A percentile compares a stretch with the other conserved stretches of the same genome.
Evolutionary conservation across 2,797 vertebrate genomes (phyloP).

Genomic region (Falco novaeseelandiae): DNA sequence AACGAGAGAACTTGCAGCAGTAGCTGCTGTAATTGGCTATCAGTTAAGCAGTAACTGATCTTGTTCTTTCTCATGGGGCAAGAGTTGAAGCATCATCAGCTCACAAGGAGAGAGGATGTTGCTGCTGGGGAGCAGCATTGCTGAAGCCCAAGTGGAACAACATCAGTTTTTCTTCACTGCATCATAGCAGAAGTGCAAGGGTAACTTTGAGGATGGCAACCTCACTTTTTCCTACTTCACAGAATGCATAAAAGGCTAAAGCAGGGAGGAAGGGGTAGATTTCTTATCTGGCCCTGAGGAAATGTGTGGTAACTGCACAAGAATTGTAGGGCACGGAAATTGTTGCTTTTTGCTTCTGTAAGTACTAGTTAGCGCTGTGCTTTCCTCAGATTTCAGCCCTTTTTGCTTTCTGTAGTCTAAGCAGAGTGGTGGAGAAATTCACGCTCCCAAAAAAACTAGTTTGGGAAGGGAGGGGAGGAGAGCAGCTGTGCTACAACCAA

Average conservation of each 20-base stretch:
- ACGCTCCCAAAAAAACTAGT: accelerated
- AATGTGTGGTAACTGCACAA: background rate
- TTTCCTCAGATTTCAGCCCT: background rate
- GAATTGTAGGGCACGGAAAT: background rate
- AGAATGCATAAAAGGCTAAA: background rate
- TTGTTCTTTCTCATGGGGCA: background rate
- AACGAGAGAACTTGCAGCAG: background rate
- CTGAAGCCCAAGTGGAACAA: background rate
- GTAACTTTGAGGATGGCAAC: background rate
- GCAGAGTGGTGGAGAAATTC: background rate
- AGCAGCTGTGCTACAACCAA: background rate
- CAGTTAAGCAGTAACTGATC: background rate
- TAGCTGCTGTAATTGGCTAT: background rate
- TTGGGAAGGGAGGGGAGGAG: background rate
- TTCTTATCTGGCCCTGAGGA: background rate
- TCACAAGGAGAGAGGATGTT: background rate
- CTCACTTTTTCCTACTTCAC: background rate
- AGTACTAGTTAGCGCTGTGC: background rate
- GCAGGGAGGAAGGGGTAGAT: background rate
- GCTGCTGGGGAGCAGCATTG: background rate
- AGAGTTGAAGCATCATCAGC: background rate
- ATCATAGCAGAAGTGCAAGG: background rate
- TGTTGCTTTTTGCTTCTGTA: background rate
- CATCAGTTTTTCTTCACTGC: background rate
- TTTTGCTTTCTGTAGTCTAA: background rate